Percentiles rank a stretch among this genome's conserved stretches.
These are phyloP conservation scores for Macropodus opercularis DNA, from an alignment of 2,797 vertebrate species.

Conservation along the genomic window DNA sequence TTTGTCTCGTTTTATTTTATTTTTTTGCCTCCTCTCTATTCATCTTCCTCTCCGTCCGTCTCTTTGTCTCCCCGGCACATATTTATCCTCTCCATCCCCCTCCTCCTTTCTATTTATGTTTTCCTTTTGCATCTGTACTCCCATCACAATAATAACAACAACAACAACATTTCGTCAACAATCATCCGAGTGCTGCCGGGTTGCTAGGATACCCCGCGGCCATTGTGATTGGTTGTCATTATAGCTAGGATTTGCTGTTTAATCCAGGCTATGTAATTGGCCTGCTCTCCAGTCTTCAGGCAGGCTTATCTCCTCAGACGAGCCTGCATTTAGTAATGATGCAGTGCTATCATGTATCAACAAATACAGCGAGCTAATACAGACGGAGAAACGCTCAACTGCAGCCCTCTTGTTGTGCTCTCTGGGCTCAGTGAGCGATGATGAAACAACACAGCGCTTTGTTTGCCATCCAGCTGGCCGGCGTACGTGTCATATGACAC, in stretches of 20 bases:
- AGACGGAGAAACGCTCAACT: conserved; percentile 36
- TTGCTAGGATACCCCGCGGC: conserved; percentile 80
- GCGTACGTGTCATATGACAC: conserved; percentile 3
- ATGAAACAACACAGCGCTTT: conserved; percentile 40
- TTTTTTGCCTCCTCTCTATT: conserved; percentile 23
- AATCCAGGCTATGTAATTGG: conserved; percentile 77
- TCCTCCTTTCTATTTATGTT: conserved; percentile 26
- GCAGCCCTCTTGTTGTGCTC: background rate
- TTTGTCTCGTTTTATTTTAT: conserved; percentile 43
- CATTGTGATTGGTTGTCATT: conserved; percentile 78
- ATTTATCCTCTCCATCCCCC: conserved; percentile 27
- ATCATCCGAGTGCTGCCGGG: conserved; percentile 56
- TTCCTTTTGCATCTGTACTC: conserved; percentile 23
- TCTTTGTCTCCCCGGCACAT: conserved; percentile 48
- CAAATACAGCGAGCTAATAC: conserved; percentile 47
- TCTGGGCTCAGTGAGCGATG: background rate
- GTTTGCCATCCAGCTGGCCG: conserved; percentile 34
- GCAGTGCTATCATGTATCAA: conserved; percentile 52
- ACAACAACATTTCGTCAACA: conserved; percentile 61
- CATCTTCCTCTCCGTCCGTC: conserved; percentile 40
- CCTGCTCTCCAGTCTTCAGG: conserved; percentile 68
- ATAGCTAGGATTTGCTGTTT: conserved; percentile 75
- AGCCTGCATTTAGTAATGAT: conserved; percentile 47
- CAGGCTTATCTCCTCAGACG: conserved; percentile 65
- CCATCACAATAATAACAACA: conserved; percentile 61